A percentile compares a stretch with the other conserved stretches of the same genome.
Conservation (phyloP, 2,113 vertebrate species). For the Catharus minimus region DNA sequence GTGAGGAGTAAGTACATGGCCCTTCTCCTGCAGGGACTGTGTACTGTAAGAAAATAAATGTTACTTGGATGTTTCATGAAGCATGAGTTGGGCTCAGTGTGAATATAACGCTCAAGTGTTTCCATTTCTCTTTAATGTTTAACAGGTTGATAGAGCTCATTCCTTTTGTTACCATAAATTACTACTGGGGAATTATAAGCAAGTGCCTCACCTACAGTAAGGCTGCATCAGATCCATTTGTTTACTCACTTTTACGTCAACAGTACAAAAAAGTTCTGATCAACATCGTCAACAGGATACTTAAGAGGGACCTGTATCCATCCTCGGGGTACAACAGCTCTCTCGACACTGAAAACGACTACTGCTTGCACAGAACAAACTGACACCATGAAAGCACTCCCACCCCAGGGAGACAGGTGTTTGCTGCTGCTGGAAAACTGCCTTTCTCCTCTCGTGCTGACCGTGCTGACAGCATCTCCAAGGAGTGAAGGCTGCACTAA, state of each 20-base stretch:
- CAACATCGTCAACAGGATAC: conserved; percentile 66
- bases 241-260: conserved; percentile 80
- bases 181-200: conserved; percentile 77
- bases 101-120: neutral
- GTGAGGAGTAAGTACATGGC: neutral
- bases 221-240: conserved; percentile 77
- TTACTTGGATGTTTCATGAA: conserved; percentile 40
- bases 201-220: conserved; percentile 82
- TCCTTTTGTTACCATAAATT: conserved; percentile 76
- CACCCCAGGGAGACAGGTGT: neutral
- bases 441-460: neutral
- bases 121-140: conserved; percentile 50
- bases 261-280: conserved; percentile 81
- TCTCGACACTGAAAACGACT: conserved; percentile 76
- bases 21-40: neutral
- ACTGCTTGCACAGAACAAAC: conserved; percentile 67
- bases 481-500: neutral
- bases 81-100: neutral
- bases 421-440: conserved; percentile 13
- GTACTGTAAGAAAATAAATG: neutral
- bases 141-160: conserved; percentile 79
- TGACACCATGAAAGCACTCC: conserved; percentile 14
- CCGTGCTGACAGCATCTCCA: neutral
- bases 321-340: conserved; percentile 76
- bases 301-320: conserved; percentile 72